A percentile compares a stretch with the other conserved stretches of the same genome.
Conservation (phyloP, 2,797 vertebrate genomes). For the Rhynchonycteris naso region DNA sequence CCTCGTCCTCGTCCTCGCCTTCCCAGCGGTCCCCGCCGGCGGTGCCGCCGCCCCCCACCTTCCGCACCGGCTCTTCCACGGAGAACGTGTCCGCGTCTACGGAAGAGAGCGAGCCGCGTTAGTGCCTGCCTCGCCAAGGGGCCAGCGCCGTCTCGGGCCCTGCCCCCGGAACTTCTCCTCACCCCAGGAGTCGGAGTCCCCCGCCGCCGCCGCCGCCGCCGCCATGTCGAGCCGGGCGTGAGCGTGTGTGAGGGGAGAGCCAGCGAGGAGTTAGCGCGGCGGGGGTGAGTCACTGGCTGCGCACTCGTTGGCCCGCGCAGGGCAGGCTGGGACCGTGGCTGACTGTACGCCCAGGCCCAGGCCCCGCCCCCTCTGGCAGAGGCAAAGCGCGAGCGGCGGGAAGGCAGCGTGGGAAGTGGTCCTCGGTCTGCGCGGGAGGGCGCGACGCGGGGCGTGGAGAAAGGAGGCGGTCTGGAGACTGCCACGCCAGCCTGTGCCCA, state of each 20-base stretch:
- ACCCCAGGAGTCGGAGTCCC: conserved; percentile 94
- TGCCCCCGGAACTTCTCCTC: conserved; percentile 80
- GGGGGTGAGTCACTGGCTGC: conserved; percentile 71
- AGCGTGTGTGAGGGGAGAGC: conserved; percentile 52
- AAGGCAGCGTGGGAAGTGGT: not conserved
- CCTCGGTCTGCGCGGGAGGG: not conserved
- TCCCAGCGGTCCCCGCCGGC: conserved; percentile 90
- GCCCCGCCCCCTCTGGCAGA: conserved; percentile 45
- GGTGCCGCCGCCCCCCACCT: conserved; percentile 85
- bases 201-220: conserved; percentile 85
- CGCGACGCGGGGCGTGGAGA: fast-evolving
- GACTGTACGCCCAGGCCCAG: not conserved
- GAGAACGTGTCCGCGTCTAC: conserved; percentile 94
- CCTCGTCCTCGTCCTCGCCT: conserved; percentile 94
- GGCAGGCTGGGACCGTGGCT: conserved; percentile 79
- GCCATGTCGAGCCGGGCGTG: conserved; percentile 78
- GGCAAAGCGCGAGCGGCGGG: not conserved
- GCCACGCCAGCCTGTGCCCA: too few species aligned
- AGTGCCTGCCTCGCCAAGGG: not conserved
- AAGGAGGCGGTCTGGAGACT: fast-evolving
- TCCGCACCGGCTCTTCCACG: conserved; percentile 87
- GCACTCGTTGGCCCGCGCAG: conserved; percentile 68
- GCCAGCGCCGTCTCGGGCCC: not conserved
- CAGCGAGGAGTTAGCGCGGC: conserved; percentile 41
- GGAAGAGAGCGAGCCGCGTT: conserved; percentile 69